Base-by-base conservation (phyloP, 2,797 vertebrate genomes). In the Myoxocephalus aenaeus region DNA sequence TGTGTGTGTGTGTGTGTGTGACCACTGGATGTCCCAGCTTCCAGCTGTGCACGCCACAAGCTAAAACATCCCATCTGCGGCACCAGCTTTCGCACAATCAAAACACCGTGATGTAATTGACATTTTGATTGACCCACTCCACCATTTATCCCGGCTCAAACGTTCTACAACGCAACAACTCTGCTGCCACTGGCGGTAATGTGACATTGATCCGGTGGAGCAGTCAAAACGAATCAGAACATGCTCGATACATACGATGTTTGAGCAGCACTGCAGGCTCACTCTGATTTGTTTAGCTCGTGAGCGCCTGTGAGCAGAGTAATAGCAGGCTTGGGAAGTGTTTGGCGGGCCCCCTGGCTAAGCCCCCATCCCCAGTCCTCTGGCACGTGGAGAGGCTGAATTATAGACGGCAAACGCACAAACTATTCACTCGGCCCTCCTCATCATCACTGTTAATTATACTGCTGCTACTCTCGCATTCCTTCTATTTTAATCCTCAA, bases 401-500 rank as follows among this genome's bases (percentile, higher is more conserved):
- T 91, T 92, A 92, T 79, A 93, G 87, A 90, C 73, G 18, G 81
- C 84, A 75, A 86, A 79, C 65, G 58, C 80, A 84, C 73, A 87
- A 85, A 87, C 83, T 86, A 64, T 85, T 87, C 87, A 87, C 79
- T 83, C 77, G 82, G 71, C 73, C 81, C 85, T 74, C 75, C 80
- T 77, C 79, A 81, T 86, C 75, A 79, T 86, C 83, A 81, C 82
- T 82, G 83, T 89, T 93, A 93, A 93, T 94, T 93, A 93, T 82
- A 73, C 89, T 61, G 50, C 84, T 77, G 73, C 82, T 82, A 72
- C 68, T 65, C 86, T 87, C 66, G 34, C 77, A 86, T 89, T 82
- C n/a, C 81, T 80, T 82, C 87, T 88, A 87, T 90, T 92, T 93
- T 86, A 86, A 89, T 87, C 80, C 82, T 70, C 78, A 42, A 59